Evolutionary conservation across 2,113 vertebrate genomes (phyloP).

Genomic region (Piliocolobus tephrosceles): DNA sequence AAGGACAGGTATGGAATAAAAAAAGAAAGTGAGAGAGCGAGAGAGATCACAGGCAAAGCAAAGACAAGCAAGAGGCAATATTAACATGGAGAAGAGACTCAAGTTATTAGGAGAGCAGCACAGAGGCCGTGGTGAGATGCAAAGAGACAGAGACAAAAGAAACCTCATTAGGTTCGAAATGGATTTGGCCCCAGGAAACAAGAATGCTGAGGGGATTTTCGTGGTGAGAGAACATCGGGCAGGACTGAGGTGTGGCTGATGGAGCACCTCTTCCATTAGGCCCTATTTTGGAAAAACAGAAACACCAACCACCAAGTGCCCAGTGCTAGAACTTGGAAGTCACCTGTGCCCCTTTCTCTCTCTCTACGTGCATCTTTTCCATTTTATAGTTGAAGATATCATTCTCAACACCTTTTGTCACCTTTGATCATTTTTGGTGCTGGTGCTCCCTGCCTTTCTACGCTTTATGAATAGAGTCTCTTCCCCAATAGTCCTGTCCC

Average conservation of each 20-base stretch:
- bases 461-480: not conserved
- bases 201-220: not conserved
- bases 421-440: not conserved
- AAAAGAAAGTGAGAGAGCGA: not conserved
- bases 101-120: not conserved
- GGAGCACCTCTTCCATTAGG: not conserved
- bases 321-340: not conserved
- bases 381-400: not conserved
- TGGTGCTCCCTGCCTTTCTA: not conserved
- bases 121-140: not conserved
- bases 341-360: not conserved
- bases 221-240: not conserved
- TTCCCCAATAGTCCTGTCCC: not conserved
- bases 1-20: not conserved
- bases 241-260: not conserved
- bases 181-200: not conserved
- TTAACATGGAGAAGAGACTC: not conserved
- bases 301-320: accelerated
- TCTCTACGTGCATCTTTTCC: accelerated
- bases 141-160: not conserved
- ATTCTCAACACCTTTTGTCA: not conserved
- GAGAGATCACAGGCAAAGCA: slow-evolving; percentile 32
- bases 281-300: not conserved
- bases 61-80: not conserved
- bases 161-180: no score